Evolutionary conservation across 2,797 vertebrate genomes (phyloP).

Genomic region (Tenualosa thibaudeaui): DNA sequence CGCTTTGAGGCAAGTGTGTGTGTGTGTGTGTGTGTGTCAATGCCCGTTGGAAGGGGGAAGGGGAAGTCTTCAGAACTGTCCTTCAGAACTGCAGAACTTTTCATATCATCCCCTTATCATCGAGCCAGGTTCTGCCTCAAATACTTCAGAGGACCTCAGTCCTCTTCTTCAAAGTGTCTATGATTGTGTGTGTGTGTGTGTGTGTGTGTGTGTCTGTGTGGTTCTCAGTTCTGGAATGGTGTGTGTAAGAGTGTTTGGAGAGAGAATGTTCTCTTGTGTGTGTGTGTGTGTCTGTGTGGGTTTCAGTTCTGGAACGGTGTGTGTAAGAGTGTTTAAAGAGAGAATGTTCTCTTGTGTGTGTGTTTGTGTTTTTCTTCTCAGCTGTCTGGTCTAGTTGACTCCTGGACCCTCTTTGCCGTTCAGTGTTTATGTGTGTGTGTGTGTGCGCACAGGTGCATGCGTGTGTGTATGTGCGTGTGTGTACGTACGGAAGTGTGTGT

Average conservation of each 20-base stretch:
- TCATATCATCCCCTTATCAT: no score
- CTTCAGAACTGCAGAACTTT: no score
- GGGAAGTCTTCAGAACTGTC: no score
- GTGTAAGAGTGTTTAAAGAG: not conserved
- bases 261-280: not conserved
- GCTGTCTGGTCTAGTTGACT: not conserved
- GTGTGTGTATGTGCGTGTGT: no score
- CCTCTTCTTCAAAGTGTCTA: no score
- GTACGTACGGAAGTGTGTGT: no score
- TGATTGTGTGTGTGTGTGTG: no score
- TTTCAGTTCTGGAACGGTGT: not conserved
- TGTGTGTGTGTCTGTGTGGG: not conserved
- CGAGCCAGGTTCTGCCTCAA: not conserved
- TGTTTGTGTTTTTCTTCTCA: not conserved
- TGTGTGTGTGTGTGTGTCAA: not conserved
- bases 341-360: not conserved
- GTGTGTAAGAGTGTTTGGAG: not conserved
- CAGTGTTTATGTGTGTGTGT: not conserved
- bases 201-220: not conserved
- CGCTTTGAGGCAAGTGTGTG: slow-evolving; percentile 75
- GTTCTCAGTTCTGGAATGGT: no score
- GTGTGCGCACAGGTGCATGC: not conserved
- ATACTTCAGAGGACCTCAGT: no score
- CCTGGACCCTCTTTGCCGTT: not conserved
- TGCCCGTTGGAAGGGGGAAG: not conserved